Evolutionary conservation across 1,140 invertebrate species (phyloP).

Genomic region (Ceratitis capitata): DNA sequence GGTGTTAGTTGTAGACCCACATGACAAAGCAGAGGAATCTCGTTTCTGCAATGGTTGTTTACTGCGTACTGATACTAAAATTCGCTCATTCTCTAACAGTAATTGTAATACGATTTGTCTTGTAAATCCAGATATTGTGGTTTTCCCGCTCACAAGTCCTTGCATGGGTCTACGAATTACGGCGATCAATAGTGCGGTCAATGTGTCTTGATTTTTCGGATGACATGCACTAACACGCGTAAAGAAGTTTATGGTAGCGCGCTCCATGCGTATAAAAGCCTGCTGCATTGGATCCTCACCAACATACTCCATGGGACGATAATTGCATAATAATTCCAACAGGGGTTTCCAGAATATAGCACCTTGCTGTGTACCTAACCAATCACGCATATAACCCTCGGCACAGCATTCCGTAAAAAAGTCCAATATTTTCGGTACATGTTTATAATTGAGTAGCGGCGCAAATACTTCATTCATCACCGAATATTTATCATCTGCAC

Average conservation of each 20-base stretch:
- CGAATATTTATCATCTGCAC: slow-evolving; percentile 43
- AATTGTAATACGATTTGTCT: slow-evolving; percentile 85
- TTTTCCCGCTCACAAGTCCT: slow-evolving; percentile 39
- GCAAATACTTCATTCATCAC: neutral
- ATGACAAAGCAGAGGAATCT: slow-evolving; percentile 52
- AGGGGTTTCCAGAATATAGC: slow-evolving; percentile 85
- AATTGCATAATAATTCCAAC: slow-evolving; percentile 76
- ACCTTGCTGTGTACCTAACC: slow-evolving; percentile 82
- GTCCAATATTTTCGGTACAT: slow-evolving; percentile 75
- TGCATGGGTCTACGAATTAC: slow-evolving; percentile 57
- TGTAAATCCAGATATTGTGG: slow-evolving; percentile 83
- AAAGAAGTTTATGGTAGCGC: slow-evolving; percentile 79
- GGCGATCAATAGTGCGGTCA: slow-evolving; percentile 77
- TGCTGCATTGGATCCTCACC: slow-evolving; percentile 69
- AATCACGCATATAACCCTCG: slow-evolving; percentile 84
- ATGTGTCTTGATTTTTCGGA: slow-evolving; percentile 81
- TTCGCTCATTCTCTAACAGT: slow-evolving; percentile 85
- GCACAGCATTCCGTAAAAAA: slow-evolving; percentile 84
- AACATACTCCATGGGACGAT: slow-evolving; percentile 59
- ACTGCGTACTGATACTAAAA: slow-evolving; percentile 76
- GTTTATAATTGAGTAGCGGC: slow-evolving; percentile 50
- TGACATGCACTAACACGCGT: slow-evolving; percentile 86
- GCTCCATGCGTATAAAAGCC: slow-evolving; percentile 74
- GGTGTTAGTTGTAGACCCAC: neutral
- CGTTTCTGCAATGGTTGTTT: slow-evolving; percentile 61